Base-by-base conservation (phyloP, 2,888 invertebrate genomes). In the Oscheius myriophilus region DNA sequence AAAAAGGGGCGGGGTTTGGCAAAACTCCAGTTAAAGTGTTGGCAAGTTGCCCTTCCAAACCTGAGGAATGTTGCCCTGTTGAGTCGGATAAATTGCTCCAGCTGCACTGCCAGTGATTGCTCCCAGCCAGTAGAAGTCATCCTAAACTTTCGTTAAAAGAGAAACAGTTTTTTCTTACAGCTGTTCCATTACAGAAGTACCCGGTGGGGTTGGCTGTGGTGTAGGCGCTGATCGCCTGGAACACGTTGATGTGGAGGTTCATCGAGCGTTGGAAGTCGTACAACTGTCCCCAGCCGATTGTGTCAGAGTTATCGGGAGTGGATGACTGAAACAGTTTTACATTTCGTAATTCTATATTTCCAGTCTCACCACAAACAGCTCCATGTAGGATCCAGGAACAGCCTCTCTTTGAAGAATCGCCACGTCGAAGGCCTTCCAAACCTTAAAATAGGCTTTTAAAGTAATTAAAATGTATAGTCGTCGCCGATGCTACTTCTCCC, bases 351-450 rank as follows among this genome's bases (percentile, higher is more conserved):
- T 25, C n/a, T n/a, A n/a, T n/a, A n/a, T n/a, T n/a, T n/a, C n/a
- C n/a, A n/a, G n/a, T n/a, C 25, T 21, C 16, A 53, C 58, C 46
- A 73, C 65, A 76, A 80, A 80, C 41, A 80, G 54, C 62, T 80
- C 76, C 55, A 80, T 55, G 46, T 69, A 78, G 2, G 78, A 76
- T 58, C 78, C 78, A 11, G 75, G 71, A n/a, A 54, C 23, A 6
- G 71, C 46, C 39, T 72, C 70, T 67, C 76, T 42, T n/a, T 55
- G 33, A 58, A 72, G 66, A 41, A 76, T 63, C 0, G 75, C 76
- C 23, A 63, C 55, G 42, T 74, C 69, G 51, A 80, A 61, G 11
- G 80, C 80, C n/a, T 72, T 63, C 75, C 76, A 78, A 2, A 73
- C 62, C 54, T 62, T 3, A n/a, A n/a, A 62, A 21, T 12, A 18